Conservation (phyloP, 2,797 vertebrate genomes). For the Alcedo atthis region DNA sequence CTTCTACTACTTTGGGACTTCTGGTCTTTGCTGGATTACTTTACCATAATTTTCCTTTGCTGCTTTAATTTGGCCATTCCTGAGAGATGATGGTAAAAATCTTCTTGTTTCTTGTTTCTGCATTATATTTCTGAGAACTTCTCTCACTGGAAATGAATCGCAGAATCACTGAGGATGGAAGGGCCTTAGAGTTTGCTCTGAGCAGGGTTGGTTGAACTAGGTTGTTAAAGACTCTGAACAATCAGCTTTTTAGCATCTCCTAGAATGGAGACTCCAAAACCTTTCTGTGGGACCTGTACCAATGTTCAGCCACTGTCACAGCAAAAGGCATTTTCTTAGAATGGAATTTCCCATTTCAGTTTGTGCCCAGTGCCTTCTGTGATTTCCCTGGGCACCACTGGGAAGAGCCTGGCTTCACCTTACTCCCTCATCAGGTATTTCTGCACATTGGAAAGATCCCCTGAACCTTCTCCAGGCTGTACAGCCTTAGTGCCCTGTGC, state of each 20-base stretch:
- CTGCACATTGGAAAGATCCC: not conserved
- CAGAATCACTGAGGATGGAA: not conserved
- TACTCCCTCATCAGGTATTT: not conserved
- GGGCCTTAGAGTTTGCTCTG: not conserved
- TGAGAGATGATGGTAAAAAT: not conserved
- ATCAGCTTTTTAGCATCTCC: not conserved
- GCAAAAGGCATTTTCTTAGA: not conserved
- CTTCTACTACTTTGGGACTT: not conserved
- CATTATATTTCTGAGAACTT: not conserved
- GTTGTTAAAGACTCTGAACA: not conserved
- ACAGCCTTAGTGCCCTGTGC: not conserved
- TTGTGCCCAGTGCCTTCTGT: not conserved
- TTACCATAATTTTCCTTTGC: not conserved
- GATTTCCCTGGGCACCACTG: not conserved
- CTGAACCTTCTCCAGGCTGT: not conserved
- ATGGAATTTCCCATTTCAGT: not conserved
- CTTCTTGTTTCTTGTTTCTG: not conserved
- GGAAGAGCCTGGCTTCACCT: not conserved
- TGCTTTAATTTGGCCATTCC: not conserved
- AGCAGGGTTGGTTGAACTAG: not conserved
- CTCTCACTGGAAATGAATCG: fast-evolving
- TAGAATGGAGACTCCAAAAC: not conserved
- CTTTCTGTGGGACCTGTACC: not conserved
- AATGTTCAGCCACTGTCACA: not conserved
- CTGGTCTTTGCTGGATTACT: not conserved